Conservation (phyloP, 2,797 vertebrate species). For the Monodelphis domestica region DNA sequence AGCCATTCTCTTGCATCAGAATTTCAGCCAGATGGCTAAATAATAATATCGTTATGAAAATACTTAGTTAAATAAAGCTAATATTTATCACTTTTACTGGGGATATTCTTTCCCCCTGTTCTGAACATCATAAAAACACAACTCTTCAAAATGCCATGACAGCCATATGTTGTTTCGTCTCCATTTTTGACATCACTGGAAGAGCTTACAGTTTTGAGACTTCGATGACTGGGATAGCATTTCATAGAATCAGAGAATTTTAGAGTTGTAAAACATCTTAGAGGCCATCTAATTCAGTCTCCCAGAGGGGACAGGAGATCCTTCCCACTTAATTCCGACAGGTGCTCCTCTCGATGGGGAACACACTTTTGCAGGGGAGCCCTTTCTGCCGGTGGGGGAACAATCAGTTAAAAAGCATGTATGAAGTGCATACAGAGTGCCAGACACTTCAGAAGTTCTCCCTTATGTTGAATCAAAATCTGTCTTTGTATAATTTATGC, state of each 20-base stretch:
- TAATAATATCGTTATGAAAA: conserved; percentile 74
- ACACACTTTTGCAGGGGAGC: background rate
- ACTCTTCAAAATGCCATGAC: conserved; percentile 53
- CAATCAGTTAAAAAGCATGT: background rate
- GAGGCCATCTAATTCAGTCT: background rate
- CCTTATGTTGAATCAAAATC: background rate
- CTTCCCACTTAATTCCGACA: background rate
- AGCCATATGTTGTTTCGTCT: conserved; percentile 68
- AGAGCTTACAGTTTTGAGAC: conserved; percentile 65
- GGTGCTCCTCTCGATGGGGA: background rate
- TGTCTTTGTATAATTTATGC: background rate
- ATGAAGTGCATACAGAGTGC: background rate
- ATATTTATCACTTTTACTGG: conserved; percentile 68
- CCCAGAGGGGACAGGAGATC: background rate
- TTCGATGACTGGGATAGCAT: conserved; percentile 35
- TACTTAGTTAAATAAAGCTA: conserved; percentile 70
- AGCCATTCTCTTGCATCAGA: conserved; percentile 38
- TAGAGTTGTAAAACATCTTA: background rate
- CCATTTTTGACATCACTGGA: conserved; percentile 60
- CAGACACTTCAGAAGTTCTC: background rate
- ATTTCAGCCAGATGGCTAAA: conserved; percentile 70
- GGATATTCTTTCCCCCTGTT: conserved; percentile 60
- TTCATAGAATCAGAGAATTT: conserved; percentile 19
- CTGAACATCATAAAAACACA: conserved; percentile 69
- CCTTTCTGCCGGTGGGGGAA: background rate